Evolutionary conservation across 1,140 invertebrate genomes (phyloP).

Genomic region (Drosophila navojoa): DNA sequence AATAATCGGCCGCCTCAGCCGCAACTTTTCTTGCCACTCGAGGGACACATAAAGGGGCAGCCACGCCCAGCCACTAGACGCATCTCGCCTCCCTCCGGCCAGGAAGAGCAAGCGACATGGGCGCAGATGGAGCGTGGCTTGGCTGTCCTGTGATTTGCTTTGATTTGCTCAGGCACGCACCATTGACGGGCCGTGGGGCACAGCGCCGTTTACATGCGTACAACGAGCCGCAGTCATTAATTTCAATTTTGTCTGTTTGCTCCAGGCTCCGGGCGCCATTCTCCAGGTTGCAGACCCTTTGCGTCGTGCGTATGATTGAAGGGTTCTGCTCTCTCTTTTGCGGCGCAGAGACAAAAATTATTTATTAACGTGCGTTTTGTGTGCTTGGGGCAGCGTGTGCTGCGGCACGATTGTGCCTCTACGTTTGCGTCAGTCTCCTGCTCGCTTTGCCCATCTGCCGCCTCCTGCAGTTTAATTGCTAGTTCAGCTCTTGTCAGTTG

Average conservation of each 20-base stretch:
- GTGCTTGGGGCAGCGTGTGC: slow-evolving; percentile 35
- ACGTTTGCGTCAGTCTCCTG: not conserved
- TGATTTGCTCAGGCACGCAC: slow-evolving; percentile 54
- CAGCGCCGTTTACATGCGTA: not conserved
- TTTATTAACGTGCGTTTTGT: slow-evolving; percentile 62
- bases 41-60: slow-evolving; percentile 37
- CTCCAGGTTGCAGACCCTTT: not conserved
- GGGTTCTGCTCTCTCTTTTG: slow-evolving; percentile 31
- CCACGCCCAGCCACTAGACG: not conserved
- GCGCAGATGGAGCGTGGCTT: not conserved
- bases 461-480: not conserved
- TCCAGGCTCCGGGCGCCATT: not conserved
- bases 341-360: slow-evolving; percentile 67
- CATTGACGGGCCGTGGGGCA: slow-evolving; percentile 47
- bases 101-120: not conserved
- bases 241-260: slow-evolving; percentile 66
- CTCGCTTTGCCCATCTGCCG: not conserved
- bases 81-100: slow-evolving; percentile 6
- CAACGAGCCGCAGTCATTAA: slow-evolving; percentile 56
- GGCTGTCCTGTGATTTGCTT: slow-evolving; percentile 46
- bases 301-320: slow-evolving; percentile 32
- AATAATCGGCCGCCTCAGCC: slow-evolving; percentile 39
- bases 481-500: not conserved
- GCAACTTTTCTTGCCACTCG: slow-evolving; percentile 23
- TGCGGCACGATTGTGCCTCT: not conserved